Conservation (phyloP, 2,113 vertebrate genomes). For the Salvelinus sp. region DNA sequence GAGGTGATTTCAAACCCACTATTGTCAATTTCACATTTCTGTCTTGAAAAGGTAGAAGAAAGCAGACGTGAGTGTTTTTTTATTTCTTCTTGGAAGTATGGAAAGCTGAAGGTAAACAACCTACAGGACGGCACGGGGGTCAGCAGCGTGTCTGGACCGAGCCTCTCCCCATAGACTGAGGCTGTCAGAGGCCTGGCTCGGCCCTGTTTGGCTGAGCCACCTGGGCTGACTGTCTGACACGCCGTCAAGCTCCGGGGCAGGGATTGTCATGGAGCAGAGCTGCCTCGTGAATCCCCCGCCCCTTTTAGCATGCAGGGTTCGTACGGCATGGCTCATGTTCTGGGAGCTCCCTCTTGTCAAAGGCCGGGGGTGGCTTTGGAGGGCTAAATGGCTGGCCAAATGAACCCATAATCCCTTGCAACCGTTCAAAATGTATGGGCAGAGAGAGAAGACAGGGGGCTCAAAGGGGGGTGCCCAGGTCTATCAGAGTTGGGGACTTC, state of each 20-base stretch:
- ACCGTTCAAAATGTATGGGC: conserved; percentile 28
- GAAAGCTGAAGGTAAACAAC: conserved; percentile 69
- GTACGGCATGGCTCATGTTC: conserved; percentile 37
- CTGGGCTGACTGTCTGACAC: conserved; percentile 54
- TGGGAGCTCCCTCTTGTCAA: conserved; percentile 38
- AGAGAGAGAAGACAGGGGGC: conserved; percentile 22
- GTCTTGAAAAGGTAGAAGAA: conserved; percentile 44
- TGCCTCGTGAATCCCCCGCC: conserved; percentile 43
- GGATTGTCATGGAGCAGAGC: conserved; percentile 54
- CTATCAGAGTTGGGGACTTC: conserved; percentile 42
- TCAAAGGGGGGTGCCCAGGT: conserved; percentile 8
- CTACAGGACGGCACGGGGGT: conserved; percentile 63
- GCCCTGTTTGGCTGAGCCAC: conserved; percentile 56
- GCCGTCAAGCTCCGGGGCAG: conserved; percentile 54
- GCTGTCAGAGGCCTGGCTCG: conserved; percentile 67
- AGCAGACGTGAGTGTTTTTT: conserved; percentile 40
- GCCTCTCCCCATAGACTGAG: conserved; percentile 63
- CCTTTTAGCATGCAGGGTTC: conserved; percentile 53
- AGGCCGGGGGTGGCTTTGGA: conserved; percentile 19
- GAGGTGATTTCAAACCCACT: conserved; percentile 59
- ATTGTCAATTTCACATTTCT: conserved; percentile 65
- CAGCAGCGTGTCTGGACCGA: conserved; percentile 60
- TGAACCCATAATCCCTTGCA: conserved; percentile 41
- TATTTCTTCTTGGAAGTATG: conserved; percentile 54
- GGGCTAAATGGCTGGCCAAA: conserved; percentile 27